Evolutionary conservation across 2,888 invertebrate species (phyloP).

Genomic region (Melolontha melolontha): DNA sequence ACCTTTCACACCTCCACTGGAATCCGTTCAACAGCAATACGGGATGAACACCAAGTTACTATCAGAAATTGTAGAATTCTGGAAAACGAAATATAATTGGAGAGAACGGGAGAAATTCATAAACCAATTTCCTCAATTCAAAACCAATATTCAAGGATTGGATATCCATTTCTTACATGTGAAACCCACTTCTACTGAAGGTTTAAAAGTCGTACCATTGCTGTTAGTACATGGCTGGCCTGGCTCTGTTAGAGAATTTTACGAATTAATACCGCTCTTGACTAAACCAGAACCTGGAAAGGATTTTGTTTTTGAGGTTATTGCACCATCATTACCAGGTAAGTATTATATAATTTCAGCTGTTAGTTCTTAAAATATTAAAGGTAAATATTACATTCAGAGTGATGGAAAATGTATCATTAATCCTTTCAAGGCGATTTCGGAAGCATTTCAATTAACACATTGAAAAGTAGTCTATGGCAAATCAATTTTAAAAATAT

Average conservation of each 20-base stretch:
- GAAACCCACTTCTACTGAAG: constrained; percentile 66
- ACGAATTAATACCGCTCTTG: constrained; percentile 77
- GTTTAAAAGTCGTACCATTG: constrained; percentile 71
- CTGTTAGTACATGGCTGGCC: constrained; percentile 91
- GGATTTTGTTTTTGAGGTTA: constrained; percentile 75
- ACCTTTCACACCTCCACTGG: constrained; percentile 68
- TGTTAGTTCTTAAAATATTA: too few species aligned
- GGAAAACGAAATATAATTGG: constrained; percentile 81
- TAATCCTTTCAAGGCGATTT: too few species aligned
- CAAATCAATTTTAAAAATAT: too few species aligned
- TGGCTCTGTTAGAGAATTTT: constrained; percentile 86
- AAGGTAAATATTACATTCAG: too few species aligned
- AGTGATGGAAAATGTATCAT: too few species aligned
- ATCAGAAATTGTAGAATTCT: constrained; percentile 77
- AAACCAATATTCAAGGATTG: constrained; percentile 78
- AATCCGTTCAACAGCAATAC: constrained; percentile 79
- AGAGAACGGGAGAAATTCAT: constrained; percentile 70
- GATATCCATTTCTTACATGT: constrained; percentile 77
- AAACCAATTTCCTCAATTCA: constrained; percentile 77
- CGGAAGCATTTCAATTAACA: too few species aligned
- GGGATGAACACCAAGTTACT: constrained; percentile 81
- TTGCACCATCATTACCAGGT: constrained; percentile 71
- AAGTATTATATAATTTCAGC: constrained; percentile 25
- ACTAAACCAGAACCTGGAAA: constrained; percentile 66
- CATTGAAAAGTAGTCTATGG: too few species aligned